These are phyloP conservation scores for Illadopsis cleaveri DNA, from an alignment of 2,113 vertebrate genomes.

Conservation along the genomic window DNA sequence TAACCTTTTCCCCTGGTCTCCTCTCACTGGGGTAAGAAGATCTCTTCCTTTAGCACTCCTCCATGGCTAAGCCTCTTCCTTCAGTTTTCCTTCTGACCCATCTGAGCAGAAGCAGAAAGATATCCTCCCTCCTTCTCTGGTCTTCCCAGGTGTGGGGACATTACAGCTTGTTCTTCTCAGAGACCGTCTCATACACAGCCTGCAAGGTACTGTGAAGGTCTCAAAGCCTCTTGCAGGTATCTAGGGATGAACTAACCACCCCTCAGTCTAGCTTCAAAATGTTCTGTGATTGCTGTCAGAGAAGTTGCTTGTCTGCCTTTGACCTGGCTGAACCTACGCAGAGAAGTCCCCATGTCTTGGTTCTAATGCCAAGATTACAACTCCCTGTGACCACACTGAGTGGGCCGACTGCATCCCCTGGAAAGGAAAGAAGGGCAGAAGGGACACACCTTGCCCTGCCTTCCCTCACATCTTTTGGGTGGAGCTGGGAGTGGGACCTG, in stretches of 20 bases:
- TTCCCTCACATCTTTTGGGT: neutral
- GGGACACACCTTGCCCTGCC: neutral
- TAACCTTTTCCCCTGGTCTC: constrained; percentile 32
- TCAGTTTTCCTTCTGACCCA: neutral
- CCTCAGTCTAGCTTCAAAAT: neutral
- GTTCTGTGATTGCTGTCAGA: neutral
- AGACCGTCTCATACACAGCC: neutral
- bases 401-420: neutral
- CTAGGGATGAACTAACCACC: neutral
- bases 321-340: neutral
- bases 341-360: neutral
- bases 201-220: neutral
- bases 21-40: neutral
- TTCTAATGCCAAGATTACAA: neutral
- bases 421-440: neutral
- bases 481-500: neutral
- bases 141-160: neutral
- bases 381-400: fast-evolving
- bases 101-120: neutral
- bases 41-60: neutral
- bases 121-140: neutral
- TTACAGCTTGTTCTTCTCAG: neutral
- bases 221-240: neutral
- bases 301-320: neutral
- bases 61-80: neutral